Evolutionary conservation across 2,797 vertebrate species (phyloP).

Genomic region (Anguilla pacifica): DNA sequence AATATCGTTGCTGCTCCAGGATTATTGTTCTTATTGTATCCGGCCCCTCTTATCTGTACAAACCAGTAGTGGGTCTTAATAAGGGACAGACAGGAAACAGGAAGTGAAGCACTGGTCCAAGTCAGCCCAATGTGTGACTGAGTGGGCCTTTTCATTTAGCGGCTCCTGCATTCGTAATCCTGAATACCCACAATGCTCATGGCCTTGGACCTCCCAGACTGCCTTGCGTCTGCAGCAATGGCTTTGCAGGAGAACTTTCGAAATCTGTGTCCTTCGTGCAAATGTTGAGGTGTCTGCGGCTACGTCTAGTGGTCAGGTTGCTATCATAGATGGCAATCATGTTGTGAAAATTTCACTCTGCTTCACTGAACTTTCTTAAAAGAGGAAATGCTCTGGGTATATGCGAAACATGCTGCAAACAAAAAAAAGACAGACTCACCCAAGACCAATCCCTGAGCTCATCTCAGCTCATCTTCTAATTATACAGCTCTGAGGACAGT

Average conservation of each 20-base stretch:
- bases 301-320: no score
- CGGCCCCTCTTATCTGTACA: neutral
- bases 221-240: neutral
- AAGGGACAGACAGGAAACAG: neutral
- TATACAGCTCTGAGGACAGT: no score
- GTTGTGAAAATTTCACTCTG: no score
- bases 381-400: neutral
- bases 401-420: neutral
- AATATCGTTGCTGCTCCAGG: neutral
- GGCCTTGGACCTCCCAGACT: neutral
- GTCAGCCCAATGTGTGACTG: neutral
- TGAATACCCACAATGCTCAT: neutral
- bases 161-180: neutral
- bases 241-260: neutral
- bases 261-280: no score
- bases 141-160: neutral
- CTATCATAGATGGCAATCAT: no score
- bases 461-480: neutral
- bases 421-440: neutral
- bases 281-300: no score
- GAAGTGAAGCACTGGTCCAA: neutral
- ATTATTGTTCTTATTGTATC: conserved; percentile 9
- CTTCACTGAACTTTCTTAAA: no score
- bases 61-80: neutral
- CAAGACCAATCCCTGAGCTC: neutral